phyloP scores from a whole-genome alignment of 2,888 invertebrate species.

The Philonicus albiceps region DNA sequence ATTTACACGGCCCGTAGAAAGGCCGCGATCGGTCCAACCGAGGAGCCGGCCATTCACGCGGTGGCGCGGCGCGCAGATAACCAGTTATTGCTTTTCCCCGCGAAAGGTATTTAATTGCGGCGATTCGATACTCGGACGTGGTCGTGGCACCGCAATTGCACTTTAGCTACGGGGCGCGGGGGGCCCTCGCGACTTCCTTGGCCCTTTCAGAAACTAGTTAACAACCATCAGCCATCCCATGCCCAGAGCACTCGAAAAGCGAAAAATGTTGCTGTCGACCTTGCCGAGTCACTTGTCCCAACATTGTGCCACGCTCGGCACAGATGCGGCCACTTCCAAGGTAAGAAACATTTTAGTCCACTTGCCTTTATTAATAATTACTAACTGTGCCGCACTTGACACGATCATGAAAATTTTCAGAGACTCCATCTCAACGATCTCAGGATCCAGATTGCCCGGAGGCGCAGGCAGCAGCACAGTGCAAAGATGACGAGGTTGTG shows the following conservation, averaged over 20 bases:
- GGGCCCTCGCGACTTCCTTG: neutral
- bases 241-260: neutral
- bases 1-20: slow-evolving; percentile 28
- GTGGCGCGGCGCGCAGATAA: neutral
- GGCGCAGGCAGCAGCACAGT: neutral
- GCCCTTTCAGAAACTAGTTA: neutral
- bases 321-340: neutral
- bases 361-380: neutral
- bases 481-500: neutral
- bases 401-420: neutral
- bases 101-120: neutral
- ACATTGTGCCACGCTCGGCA: neutral
- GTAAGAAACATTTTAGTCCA: neutral
- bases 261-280: neutral
- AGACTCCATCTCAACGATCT: neutral
- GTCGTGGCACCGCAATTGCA: neutral
- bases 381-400: neutral
- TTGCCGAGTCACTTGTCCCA: neutral
- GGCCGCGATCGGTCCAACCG: neutral
- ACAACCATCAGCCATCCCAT: neutral
- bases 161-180: neutral
- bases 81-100: neutral
- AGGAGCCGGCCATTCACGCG: neutral
- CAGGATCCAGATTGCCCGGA: neutral
- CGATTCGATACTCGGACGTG: neutral